Conservation (phyloP, 2,888 invertebrate genomes). For the Melinaea menophilus region DNA sequence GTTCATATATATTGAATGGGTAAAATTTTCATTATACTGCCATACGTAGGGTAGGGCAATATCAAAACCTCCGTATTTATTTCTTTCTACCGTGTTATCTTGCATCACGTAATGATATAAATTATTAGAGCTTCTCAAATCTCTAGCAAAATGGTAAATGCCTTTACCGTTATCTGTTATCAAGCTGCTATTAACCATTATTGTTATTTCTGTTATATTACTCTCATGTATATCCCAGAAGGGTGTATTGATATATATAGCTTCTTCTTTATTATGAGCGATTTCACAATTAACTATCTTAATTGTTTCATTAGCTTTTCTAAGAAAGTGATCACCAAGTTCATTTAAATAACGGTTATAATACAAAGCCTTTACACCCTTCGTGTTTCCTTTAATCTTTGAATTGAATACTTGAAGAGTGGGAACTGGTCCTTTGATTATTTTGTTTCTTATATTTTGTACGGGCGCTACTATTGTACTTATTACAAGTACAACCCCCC, state of each 20-base stretch:
- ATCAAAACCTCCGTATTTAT: constrained; percentile 91
- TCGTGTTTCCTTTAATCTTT: constrained; percentile 87
- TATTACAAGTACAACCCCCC: constrained; percentile 88
- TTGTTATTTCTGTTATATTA: constrained; percentile 92
- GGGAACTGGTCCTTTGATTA: constrained; percentile 88
- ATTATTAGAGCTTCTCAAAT: constrained; percentile 97
- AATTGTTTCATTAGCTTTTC: constrained; percentile 93
- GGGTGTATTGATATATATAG: constrained; percentile 89
- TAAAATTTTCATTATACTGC: constrained; percentile 96
- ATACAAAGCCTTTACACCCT: constrained; percentile 89
- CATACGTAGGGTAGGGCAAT: constrained; percentile 95
- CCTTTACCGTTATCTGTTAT: constrained; percentile 93
- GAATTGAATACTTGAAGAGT: constrained; percentile 84
- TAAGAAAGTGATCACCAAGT: constrained; percentile 88
- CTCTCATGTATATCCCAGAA: constrained; percentile 91
- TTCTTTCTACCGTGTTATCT: constrained; percentile 91
- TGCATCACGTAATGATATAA: constrained; percentile 96
- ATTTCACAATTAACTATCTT: constrained; percentile 88
- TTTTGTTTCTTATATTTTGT: constrained; percentile 84
- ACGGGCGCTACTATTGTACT: constrained; percentile 85
- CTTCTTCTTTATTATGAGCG: constrained; percentile 87
- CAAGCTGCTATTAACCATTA: constrained; percentile 90
- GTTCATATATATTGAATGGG: constrained; percentile 91
- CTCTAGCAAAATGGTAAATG: constrained; percentile 92
- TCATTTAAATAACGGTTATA: constrained; percentile 94